Conservation (phyloP, 2,113 vertebrate genomes). For the Sminthopsis crassicaudata region DNA sequence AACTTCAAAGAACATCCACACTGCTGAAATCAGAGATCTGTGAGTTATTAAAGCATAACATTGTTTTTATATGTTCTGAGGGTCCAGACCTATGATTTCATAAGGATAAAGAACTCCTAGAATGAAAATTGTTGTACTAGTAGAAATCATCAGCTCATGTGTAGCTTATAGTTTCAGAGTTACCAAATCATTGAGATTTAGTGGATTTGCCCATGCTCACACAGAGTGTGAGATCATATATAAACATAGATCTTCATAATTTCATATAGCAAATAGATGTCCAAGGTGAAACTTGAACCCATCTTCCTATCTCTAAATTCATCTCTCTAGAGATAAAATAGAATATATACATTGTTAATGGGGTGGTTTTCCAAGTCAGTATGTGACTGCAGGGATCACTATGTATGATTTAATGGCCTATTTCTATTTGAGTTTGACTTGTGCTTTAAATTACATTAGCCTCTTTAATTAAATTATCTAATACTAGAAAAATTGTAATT, state of each 20-base stretch:
- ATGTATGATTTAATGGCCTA: background rate
- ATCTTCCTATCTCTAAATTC: background rate
- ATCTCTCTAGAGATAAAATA: background rate
- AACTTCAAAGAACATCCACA: background rate
- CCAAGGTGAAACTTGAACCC: background rate
- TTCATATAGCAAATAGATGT: background rate
- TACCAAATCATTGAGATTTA: background rate
- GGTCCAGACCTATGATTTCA: background rate
- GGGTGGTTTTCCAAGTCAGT: background rate
- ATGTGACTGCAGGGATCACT: background rate
- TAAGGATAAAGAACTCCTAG: background rate
- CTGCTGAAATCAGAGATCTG: background rate
- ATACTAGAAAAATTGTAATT: constrained; percentile 20
- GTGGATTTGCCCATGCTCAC: background rate
- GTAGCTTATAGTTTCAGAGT: background rate
- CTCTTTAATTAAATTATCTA: background rate
- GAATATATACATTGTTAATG: background rate
- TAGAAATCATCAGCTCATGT: background rate
- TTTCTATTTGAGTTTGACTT: background rate
- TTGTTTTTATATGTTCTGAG: background rate
- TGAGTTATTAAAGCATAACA: background rate
- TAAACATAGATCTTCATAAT: background rate
- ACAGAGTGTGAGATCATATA: background rate
- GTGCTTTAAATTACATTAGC: background rate
- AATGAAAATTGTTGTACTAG: background rate